These are phyloP conservation scores for Cheilosia urbana DNA, from an alignment of 2,888 invertebrate species.

Conservation along the genomic window DNA sequence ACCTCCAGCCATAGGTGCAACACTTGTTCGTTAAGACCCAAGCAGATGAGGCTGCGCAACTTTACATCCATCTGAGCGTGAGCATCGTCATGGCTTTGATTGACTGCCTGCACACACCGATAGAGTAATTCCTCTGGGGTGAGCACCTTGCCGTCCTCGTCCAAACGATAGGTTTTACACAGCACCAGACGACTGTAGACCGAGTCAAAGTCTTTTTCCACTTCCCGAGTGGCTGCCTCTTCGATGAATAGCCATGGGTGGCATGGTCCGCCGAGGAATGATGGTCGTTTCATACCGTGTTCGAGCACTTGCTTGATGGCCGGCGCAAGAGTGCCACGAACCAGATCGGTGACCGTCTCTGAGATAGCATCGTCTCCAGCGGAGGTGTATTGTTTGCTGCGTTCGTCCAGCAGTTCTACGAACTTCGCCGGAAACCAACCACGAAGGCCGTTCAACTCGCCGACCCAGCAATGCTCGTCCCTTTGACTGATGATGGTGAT, in stretches of 20 bases:
- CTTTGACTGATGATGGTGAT: slow-evolving; percentile 98
- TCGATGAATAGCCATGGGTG: slow-evolving; percentile 99
- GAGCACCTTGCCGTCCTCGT: slow-evolving; percentile 99
- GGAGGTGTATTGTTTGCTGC: slow-evolving; percentile 94
- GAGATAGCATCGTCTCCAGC: slow-evolving; percentile 99
- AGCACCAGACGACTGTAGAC: slow-evolving; percentile 98
- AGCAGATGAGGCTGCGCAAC: slow-evolving; percentile 95
- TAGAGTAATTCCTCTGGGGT: slow-evolving; percentile 98
- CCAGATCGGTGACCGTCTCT: slow-evolving; percentile 98
- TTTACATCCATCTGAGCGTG: slow-evolving; percentile 99
- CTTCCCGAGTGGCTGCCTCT: slow-evolving; percentile 97
- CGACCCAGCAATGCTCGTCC: slow-evolving; percentile 99
- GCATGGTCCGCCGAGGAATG: slow-evolving; percentile 95
- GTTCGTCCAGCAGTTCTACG: slow-evolving; percentile 97
- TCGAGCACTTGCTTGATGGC: slow-evolving; percentile 96
- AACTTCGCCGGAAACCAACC: slow-evolving; percentile 99
- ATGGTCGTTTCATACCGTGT: slow-evolving; percentile 96
- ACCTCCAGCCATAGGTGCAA: slow-evolving; percentile 99
- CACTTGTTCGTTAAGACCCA: slow-evolving; percentile 99
- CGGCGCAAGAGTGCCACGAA: slow-evolving; percentile 96
- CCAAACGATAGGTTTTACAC: slow-evolving; percentile 98
- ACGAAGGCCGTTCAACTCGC: slow-evolving; percentile 96
- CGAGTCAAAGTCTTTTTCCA: slow-evolving; percentile 98
- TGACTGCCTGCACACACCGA: slow-evolving; percentile 97
- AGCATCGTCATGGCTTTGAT: slow-evolving; percentile 97